Evolutionary conservation across 1,140 invertebrate species (phyloP).

Genomic region (Drusus annulatus): DNA sequence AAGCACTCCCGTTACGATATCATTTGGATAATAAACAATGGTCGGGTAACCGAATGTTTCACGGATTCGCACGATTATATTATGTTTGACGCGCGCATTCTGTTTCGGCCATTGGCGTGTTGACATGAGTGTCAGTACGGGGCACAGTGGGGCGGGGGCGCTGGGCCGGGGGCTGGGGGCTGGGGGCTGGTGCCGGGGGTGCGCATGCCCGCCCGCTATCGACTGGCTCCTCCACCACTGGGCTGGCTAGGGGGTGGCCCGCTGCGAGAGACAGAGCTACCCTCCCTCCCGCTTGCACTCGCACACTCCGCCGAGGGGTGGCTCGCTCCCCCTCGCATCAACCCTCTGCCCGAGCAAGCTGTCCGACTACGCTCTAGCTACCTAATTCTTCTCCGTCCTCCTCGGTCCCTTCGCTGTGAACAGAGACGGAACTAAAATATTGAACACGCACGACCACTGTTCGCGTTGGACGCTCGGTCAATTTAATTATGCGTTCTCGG

Average conservation of each 20-base stretch:
- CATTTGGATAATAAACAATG: conserved; percentile 23
- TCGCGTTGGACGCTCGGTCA: conserved; percentile 17
- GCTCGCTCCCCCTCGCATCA: background rate
- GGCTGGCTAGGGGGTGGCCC: conserved; percentile 2
- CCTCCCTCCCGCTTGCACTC: conserved; percentile 21
- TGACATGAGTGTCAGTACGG: conserved; percentile 45
- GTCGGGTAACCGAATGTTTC: background rate
- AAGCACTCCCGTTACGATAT: conserved; percentile 1
- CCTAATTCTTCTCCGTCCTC: background rate
- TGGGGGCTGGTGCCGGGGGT: conserved; percentile 4
- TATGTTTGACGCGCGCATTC: conserved; percentile 42
- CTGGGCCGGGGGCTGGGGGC: conserved; percentile 29
- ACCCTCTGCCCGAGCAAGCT: conserved; percentile 2
- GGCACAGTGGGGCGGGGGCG: conserved; percentile 41
- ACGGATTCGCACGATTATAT: conserved; percentile 34
- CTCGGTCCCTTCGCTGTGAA: background rate
- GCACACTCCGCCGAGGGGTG: background rate
- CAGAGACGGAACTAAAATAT: conserved; percentile 2
- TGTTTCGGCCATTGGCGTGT: conserved; percentile 48
- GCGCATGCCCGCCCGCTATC: conserved; percentile 50
- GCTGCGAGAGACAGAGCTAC: conserved; percentile 13
- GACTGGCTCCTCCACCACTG: conserved; percentile 8
- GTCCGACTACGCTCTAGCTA: conserved; percentile 10
- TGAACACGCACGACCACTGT: background rate
- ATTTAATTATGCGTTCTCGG: conserved; percentile 31